Evolutionary conservation across 2,113 vertebrate genomes (phyloP), one percentile per base, ranked within the genome.

Genomic region (Rhinolophus sinicus): DNA sequence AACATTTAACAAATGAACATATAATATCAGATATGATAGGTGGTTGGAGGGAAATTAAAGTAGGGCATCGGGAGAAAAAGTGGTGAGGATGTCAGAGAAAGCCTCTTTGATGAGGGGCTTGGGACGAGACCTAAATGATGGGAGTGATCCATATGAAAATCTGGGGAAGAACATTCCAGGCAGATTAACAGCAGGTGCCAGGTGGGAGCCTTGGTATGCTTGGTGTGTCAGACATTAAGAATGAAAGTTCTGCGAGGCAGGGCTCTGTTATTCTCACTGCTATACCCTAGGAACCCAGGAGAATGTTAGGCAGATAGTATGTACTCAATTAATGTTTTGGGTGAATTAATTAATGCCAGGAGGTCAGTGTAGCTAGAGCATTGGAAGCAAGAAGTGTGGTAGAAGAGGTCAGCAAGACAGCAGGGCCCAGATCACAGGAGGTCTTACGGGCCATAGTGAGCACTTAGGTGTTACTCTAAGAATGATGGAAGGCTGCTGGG

Each of bases 361-460:
- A 77, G 33, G 15, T 26, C 77, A 26, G 16, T 9, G 47, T 78
- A 87, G 47, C 0, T 18, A 14, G 76, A 13, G 2, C 13, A 30
- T 0, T 30, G 5, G 67, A 52, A 76, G 50, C n/a, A 33, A 75
- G 21, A 33, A 67, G 47, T 21, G 1, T 33, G 14, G n/a, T 7
- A 0, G 19, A 84, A 47, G 33, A 15, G 35, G 2, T 16, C 24
- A 4, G 3, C 3, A 4, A 44, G 35, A 76, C 2, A 24, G 30
- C 5, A 33, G 21, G 18, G 5, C 22, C 15, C 28, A 81, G 69
- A 26, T 6, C 12, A 26, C 0, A 0, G 5, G 21, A 16, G 54
- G 24, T 7, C 16, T 7, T 60, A 7, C 8, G 2, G 16, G 8
- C 8, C 44, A 5, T 1, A 0, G 35, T 3, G 4, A 50, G 38